A percentile compares a stretch with the other conserved stretches of the same genome.
These are phyloP conservation scores for Lophotis ruficrista DNA, from an alignment of 2,113 vertebrate genomes.

Conservation along the genomic window DNA sequence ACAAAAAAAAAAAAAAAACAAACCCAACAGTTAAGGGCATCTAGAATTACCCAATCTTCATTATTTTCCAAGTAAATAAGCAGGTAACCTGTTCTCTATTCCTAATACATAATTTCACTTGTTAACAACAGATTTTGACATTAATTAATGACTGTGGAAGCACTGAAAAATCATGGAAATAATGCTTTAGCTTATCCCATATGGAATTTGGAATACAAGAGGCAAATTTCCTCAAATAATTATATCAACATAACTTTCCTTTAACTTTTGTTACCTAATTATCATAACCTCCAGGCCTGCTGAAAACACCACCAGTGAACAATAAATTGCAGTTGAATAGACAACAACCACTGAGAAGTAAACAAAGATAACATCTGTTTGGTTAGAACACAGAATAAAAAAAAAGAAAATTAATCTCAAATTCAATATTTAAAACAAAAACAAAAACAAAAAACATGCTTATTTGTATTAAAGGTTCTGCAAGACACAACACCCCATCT, in stretches of 20 bases:
- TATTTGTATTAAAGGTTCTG: neutral
- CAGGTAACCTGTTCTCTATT: neutral
- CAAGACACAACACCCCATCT: neutral
- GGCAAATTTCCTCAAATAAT: neutral
- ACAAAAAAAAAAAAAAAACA: neutral
- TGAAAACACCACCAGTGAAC: neutral
- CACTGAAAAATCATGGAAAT: neutral
- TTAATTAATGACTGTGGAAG: neutral
- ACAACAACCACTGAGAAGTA: neutral
- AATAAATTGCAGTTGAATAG: neutral
- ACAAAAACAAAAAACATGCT: neutral
- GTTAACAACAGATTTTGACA: neutral
- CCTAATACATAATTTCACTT: neutral
- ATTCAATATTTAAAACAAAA: neutral
- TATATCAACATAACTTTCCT: neutral
- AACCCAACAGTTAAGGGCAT: neutral
- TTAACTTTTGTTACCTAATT: neutral
- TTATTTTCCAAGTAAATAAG: neutral
- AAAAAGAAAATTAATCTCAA: neutral
- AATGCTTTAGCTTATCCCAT: neutral
- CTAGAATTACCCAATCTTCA: neutral
- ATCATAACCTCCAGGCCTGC: neutral
- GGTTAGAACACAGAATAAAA: neutral
- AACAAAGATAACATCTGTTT: neutral
- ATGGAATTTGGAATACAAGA: neutral